Percentiles rank a stretch among this genome's conserved stretches.
These are phyloP conservation scores for Lathronympha strigana DNA, from an alignment of 2,888 invertebrate genomes.

Conservation along the genomic window DNA sequence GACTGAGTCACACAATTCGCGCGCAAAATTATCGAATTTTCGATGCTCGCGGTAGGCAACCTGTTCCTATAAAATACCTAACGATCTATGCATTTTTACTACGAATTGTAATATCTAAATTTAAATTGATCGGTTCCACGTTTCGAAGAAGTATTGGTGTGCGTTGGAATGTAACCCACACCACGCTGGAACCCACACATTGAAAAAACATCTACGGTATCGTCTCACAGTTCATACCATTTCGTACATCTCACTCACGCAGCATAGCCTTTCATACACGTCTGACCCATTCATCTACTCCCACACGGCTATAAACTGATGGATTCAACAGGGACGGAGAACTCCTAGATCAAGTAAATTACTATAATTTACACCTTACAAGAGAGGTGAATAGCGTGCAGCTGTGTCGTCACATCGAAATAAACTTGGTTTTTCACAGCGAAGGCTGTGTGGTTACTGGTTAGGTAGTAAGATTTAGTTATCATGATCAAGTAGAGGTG, in stretches of 20 bases:
- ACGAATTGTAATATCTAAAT: conserved; percentile 13
- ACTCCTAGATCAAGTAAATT: conserved; percentile 18
- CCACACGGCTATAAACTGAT: conserved; percentile 21
- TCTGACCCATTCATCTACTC: conserved; percentile 31
- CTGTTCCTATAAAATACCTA: background rate
- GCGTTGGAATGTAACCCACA: conserved; percentile 35
- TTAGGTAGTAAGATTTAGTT: conserved; percentile 15
- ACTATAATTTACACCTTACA: conserved; percentile 27
- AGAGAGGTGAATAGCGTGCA: conserved; percentile 18
- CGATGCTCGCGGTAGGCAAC: too few relatives aligned
- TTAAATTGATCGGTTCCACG: conserved; percentile 25
- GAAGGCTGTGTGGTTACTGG: conserved; percentile 30
- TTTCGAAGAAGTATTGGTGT: conserved; percentile 29
- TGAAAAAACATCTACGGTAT: conserved; percentile 25
- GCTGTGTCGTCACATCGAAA: conserved; percentile 8
- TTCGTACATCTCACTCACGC: conserved; percentile 37
- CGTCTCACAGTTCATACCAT: conserved; percentile 19
- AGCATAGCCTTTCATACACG: conserved; percentile 14
- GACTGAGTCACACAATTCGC: too few relatives aligned
- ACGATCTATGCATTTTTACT: background rate
- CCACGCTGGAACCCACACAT: conserved; percentile 27
- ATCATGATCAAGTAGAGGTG: conserved; percentile 30
- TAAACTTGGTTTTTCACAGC: conserved; percentile 26
- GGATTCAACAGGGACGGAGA: conserved; percentile 18
- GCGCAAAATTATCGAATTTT: too few relatives aligned